Evolutionary conservation across 2,888 invertebrate species (phyloP).

Genomic region (Lasioglossum zephyrum): DNA sequence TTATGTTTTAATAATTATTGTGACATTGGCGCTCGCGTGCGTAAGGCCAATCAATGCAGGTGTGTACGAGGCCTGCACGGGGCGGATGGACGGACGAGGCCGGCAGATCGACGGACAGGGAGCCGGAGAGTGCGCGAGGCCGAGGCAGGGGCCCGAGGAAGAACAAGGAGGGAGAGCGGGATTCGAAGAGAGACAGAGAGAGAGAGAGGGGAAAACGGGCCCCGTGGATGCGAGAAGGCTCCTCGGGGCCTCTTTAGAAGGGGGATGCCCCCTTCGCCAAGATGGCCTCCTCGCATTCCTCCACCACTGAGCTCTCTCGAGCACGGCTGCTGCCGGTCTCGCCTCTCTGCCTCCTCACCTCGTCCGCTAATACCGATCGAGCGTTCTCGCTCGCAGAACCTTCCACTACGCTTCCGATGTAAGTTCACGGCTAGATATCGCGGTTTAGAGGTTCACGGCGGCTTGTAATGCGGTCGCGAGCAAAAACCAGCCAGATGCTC

Average conservation of each 20-base stretch:
- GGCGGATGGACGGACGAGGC: slow-evolving; percentile 64
- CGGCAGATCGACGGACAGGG: slow-evolving; percentile 63
- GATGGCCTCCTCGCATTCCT: slow-evolving; percentile 83
- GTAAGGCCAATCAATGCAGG: slow-evolving; percentile 69
- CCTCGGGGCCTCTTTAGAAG: slow-evolving; percentile 74
- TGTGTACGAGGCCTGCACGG: slow-evolving; percentile 57
- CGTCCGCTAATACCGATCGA: slow-evolving; percentile 50
- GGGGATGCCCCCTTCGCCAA: slow-evolving; percentile 76
- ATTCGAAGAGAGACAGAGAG: slow-evolving; percentile 24
- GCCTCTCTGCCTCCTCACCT: slow-evolving; percentile 34
- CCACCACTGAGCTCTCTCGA: slow-evolving; percentile 59
- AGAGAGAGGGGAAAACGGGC: slow-evolving; percentile 34
- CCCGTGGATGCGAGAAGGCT: slow-evolving; percentile 67
- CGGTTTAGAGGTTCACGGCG: slow-evolving; percentile 27
- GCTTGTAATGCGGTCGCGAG: slow-evolving; percentile 12
- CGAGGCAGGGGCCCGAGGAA: slow-evolving; percentile 23
- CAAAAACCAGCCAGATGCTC: not conserved
- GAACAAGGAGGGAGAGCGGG: not conserved
- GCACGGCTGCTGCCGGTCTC: slow-evolving; percentile 31
- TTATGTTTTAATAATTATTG: slow-evolving; percentile 80
- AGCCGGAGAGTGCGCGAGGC: slow-evolving; percentile 54
- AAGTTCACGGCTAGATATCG: slow-evolving; percentile 42
- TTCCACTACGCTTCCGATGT: slow-evolving; percentile 20
- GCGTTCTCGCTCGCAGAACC: slow-evolving; percentile 35
- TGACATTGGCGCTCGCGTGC: slow-evolving; percentile 76